Percentiles rank a stretch among this genome's conserved stretches.
These are phyloP conservation scores for Stomatorhinus ivindoensis DNA, from an alignment of 2,113 vertebrate genomes.

Conservation along the genomic window DNA sequence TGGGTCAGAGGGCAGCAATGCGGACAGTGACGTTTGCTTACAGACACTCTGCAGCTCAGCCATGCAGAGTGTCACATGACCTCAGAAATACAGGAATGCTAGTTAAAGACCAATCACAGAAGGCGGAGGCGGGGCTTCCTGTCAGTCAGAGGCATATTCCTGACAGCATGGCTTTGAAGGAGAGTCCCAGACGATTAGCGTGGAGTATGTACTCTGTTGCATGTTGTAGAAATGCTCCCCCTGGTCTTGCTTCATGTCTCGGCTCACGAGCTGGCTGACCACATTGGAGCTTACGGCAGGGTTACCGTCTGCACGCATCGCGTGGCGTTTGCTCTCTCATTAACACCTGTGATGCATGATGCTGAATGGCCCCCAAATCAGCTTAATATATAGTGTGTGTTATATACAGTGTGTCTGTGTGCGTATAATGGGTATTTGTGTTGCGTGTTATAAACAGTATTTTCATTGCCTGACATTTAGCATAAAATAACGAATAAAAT, in stretches of 20 bases:
- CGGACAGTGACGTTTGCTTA: background rate
- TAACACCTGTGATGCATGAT: background rate
- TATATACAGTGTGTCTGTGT: background rate
- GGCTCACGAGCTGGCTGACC: background rate
- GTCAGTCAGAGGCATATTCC: background rate
- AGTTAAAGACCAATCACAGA: background rate
- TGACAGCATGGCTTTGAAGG: background rate
- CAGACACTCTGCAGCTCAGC: background rate
- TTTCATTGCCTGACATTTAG: background rate
- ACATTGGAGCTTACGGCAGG: background rate
- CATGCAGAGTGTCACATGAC: background rate
- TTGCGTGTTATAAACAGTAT: background rate
- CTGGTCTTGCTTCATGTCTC: background rate
- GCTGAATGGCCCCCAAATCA: background rate
- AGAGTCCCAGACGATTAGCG: background rate
- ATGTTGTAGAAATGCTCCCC: background rate
- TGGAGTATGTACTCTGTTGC: background rate
- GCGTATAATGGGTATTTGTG: background rate
- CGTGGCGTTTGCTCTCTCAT: background rate
- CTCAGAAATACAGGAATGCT: background rate
- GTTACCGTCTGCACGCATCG: background rate
- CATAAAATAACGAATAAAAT: background rate
- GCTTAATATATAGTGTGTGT: background rate
- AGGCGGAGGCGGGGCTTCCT: background rate
- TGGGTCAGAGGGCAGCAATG: background rate